Conservation (phyloP, 2,888 invertebrate genomes). For the Apoderus coryli region DNA sequence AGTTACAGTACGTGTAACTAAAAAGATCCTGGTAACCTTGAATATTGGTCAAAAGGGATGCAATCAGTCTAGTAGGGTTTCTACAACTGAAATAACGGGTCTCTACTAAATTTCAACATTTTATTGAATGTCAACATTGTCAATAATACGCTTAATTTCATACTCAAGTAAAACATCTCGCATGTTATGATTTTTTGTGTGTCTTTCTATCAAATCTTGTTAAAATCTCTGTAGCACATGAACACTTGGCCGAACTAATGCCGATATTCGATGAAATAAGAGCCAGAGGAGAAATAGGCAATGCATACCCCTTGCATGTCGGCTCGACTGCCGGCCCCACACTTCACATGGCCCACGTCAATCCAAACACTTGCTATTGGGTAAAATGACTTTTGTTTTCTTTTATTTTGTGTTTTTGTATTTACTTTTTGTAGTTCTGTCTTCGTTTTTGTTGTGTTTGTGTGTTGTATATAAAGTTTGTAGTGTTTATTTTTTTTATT, state of each 20-base stretch:
- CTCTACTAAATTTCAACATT: too few relatives aligned
- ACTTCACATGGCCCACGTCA: conserved; percentile 41
- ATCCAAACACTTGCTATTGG: conserved; percentile 56
- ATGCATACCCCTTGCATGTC: conserved; percentile 83
- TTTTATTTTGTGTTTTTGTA: conserved; percentile 10
- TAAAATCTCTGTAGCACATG: conserved; percentile 55
- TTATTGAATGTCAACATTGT: background rate
- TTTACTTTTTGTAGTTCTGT: conserved; percentile 7
- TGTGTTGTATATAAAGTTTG: too few relatives aligned
- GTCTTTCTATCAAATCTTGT: background rate
- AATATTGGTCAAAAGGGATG: too few relatives aligned
- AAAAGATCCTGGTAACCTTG: too few relatives aligned
- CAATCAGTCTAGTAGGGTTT: too few relatives aligned
- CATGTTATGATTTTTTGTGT: background rate
- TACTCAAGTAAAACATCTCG: background rate
- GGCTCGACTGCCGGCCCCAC: conserved; percentile 52
- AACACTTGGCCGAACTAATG: conserved; percentile 90
- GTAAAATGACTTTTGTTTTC: conserved; percentile 34
- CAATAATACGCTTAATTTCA: background rate
- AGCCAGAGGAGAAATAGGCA: conserved; percentile 80
- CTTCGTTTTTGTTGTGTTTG: too few relatives aligned
- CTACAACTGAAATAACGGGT: too few relatives aligned
- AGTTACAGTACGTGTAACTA: too few relatives aligned
- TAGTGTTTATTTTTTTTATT: too few relatives aligned
- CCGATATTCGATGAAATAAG: conserved; percentile 89